Evolutionary conservation across 2,888 invertebrate genomes (phyloP).

Genomic region (Hetaerina titia): DNA sequence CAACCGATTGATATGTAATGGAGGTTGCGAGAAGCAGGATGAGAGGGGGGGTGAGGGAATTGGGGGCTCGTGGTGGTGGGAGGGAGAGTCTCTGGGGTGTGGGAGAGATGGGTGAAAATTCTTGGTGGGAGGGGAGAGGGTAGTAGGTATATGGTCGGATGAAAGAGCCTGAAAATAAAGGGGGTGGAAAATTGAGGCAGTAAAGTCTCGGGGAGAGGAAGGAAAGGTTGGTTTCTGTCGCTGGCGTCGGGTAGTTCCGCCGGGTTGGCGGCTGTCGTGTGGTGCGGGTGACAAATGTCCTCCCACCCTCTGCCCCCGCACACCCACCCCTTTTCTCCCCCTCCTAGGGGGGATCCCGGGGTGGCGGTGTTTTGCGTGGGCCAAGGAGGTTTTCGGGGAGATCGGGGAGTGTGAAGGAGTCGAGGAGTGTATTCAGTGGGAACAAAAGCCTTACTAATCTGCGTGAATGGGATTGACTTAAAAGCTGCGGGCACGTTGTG

Average conservation of each 20-base stretch:
- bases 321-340: no score
- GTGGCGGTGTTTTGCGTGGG: not conserved
- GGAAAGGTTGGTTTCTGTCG: not conserved
- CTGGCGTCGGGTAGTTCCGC: not conserved
- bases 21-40: not conserved
- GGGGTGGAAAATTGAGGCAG: conserved; percentile 12
- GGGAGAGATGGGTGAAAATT: not conserved
- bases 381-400: not conserved
- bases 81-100: not conserved
- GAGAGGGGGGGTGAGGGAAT: not conserved
- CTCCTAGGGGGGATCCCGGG: no score
- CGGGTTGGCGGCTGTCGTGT: not conserved
- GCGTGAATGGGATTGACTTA: not conserved
- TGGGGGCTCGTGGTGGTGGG: not conserved
- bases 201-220: not conserved
- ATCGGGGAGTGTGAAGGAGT: no score
- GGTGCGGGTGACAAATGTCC: not conserved
- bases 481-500: not conserved
- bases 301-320: not conserved
- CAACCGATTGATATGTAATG: conserved; percentile 62
- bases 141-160: not conserved
- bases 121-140: not conserved
- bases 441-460: conserved; percentile 7
- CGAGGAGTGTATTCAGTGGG: not conserved
- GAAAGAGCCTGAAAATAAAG: not conserved